Conservation (phyloP, 2,888 invertebrate genomes). For the Alviniconcha strummeri region DNA sequence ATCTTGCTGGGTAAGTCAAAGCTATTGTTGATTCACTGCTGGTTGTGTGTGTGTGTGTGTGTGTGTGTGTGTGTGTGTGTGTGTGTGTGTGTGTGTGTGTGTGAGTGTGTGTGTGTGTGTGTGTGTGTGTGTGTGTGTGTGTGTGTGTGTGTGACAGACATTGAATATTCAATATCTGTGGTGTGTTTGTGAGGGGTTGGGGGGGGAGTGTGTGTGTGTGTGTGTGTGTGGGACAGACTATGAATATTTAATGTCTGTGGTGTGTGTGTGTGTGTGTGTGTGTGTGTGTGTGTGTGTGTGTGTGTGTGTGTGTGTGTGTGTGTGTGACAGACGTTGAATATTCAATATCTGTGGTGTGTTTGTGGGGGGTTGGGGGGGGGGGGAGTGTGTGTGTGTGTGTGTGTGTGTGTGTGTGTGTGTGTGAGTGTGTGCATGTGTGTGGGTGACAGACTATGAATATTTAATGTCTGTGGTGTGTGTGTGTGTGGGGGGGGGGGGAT, state of each 20-base stretch:
- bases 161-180: not conserved
- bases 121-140: not conserved
- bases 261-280: too few species aligned
- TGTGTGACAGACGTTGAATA: not conserved
- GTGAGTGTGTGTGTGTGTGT: not conserved
- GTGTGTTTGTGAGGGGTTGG: not conserved
- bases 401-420: not conserved
- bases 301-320: not conserved
- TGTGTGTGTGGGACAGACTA: too few species aligned
- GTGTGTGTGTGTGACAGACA: not conserved
- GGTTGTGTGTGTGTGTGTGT: too few species aligned
- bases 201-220: not conserved
- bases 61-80: too few species aligned
- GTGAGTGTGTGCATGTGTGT: not conserved
- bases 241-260: too few species aligned
- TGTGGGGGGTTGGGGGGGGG: too few species aligned
- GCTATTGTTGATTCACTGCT: too few species aligned
- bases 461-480: not conserved
- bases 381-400: not conserved
- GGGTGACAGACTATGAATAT: not conserved
- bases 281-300: too few species aligned
- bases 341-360: not conserved
- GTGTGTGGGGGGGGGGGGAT: too few species aligned
- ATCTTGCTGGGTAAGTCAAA: slow-evolving; percentile 10
- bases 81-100: not conserved